phyloP scores from a whole-genome alignment of 2,888 invertebrate genomes.

The Cataglyphis livida region DNA sequence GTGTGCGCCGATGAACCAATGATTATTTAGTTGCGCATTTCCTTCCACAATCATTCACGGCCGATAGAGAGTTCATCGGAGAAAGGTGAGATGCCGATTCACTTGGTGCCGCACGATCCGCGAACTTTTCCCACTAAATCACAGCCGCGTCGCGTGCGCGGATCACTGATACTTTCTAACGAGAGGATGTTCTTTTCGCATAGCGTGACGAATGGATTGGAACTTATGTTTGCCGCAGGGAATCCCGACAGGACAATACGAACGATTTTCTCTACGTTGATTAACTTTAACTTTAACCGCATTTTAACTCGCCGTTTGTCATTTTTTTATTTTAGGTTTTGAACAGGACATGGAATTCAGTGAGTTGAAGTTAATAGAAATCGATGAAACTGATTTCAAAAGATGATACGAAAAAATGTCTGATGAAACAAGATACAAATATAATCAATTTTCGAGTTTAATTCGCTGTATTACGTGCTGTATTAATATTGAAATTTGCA shows the following conservation, averaged over 20 bases:
- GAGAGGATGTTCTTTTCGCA: slow-evolving; percentile 9
- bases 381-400: neutral
- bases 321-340: neutral
- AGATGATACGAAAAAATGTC: neutral
- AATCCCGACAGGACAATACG: slow-evolving; percentile 6
- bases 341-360: neutral
- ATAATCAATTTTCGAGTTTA: neutral
- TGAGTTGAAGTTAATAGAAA: neutral
- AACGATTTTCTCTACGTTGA: slow-evolving; percentile 4
- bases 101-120: slow-evolving; percentile 47
- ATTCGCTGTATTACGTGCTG: neutral
- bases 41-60: slow-evolving; percentile 24
- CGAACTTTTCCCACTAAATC: slow-evolving; percentile 49
- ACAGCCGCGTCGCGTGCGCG: neutral
- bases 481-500: neutral
- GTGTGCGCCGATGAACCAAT: neutral
- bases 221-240: slow-evolving; percentile 4
- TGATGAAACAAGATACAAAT: neutral
- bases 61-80: slow-evolving; percentile 36
- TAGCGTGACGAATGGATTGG: neutral
- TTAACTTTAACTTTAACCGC: slow-evolving; percentile 16
- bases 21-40: slow-evolving; percentile 44
- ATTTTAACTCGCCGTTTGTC: slow-evolving; percentile 1
- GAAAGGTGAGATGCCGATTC: slow-evolving; percentile 39
- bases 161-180: slow-evolving; percentile 30